Conservation (phyloP, 1,140 invertebrate genomes). For the Geopemphigus sp. region DNA sequence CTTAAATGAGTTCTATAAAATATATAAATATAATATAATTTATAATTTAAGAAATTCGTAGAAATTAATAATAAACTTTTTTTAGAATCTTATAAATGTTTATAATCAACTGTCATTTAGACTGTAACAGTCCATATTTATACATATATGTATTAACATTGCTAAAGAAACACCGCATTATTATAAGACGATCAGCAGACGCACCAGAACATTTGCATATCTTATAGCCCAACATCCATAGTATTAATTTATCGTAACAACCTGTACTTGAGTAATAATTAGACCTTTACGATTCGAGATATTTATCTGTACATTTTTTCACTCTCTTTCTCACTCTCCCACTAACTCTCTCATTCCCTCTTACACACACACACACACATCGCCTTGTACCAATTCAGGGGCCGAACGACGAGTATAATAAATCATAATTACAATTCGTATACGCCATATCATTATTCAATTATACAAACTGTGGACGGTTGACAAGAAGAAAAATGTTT, state of each 20-base stretch:
- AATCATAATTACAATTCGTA: conserved; percentile 44
- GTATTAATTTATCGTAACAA: conserved; percentile 40
- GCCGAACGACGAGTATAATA: conserved; percentile 27
- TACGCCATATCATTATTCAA: conserved; percentile 38
- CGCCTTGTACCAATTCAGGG: not conserved
- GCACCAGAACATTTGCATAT: conserved; percentile 30
- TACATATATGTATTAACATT: conserved; percentile 13
- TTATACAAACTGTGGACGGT: conserved; percentile 14
- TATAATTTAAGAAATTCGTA: not conserved
- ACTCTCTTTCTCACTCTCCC: not conserved
- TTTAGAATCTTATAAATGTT: not conserved
- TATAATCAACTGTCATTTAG: conserved; percentile 1
- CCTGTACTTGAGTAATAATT: conserved; percentile 42
- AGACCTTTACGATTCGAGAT: conserved; percentile 41
- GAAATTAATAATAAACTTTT: not conserved
- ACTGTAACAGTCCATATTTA: not conserved
- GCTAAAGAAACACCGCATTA: conserved; percentile 22
- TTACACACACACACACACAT: conserved; percentile 2
- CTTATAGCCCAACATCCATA: not conserved
- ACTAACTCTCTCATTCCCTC: not conserved
- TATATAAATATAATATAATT: no score
- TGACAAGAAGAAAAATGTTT: conserved; percentile 24
- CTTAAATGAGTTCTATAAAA: no score
- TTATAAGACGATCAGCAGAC: conserved; percentile 37
- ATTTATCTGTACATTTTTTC: conserved; percentile 33